phyloP scores from a whole-genome alignment of 2,888 invertebrate genomes.

The Saturnia pavonia region DNA sequence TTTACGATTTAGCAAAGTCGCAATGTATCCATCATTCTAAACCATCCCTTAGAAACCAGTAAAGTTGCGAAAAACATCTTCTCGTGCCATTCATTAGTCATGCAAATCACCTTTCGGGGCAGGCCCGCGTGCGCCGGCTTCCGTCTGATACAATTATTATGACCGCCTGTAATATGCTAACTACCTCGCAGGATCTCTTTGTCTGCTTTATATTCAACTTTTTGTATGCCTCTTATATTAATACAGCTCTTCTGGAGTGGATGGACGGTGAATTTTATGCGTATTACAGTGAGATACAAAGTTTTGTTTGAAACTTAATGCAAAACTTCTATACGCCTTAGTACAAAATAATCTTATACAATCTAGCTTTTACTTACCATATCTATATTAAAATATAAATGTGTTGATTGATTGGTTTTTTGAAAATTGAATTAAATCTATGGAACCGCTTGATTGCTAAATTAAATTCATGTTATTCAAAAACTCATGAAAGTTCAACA shows the following conservation, averaged over 20 bases:
- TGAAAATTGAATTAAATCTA: slow-evolving; percentile 38
- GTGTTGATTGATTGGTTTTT: slow-evolving; percentile 33
- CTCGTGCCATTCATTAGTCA: slow-evolving; percentile 57
- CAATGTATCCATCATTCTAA: slow-evolving; percentile 11
- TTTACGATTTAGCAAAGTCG: neutral
- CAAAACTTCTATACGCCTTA: neutral
- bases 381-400: neutral
- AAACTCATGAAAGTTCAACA: slow-evolving; percentile 34
- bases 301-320: slow-evolving; percentile 4
- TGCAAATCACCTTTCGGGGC: slow-evolving; percentile 53
- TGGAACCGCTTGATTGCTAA: slow-evolving; percentile 56
- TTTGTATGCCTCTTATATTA: slow-evolving; percentile 24
- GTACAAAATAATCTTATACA: neutral
- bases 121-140: slow-evolving; percentile 30
- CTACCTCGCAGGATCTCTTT: slow-evolving; percentile 37
- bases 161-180: slow-evolving; percentile 57
- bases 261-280: slow-evolving; percentile 21
- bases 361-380: neutral
- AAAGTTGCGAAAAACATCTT: slow-evolving; percentile 53
- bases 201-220: slow-evolving; percentile 36
- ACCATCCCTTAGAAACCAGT: slow-evolving; percentile 13
- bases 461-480: slow-evolving; percentile 61
- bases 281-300: slow-evolving; percentile 23
- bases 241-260: slow-evolving; percentile 19
- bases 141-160: slow-evolving; percentile 58